Evolutionary conservation across 2,888 invertebrate species (phyloP).

Genomic region (Monochamus alternatus): DNA sequence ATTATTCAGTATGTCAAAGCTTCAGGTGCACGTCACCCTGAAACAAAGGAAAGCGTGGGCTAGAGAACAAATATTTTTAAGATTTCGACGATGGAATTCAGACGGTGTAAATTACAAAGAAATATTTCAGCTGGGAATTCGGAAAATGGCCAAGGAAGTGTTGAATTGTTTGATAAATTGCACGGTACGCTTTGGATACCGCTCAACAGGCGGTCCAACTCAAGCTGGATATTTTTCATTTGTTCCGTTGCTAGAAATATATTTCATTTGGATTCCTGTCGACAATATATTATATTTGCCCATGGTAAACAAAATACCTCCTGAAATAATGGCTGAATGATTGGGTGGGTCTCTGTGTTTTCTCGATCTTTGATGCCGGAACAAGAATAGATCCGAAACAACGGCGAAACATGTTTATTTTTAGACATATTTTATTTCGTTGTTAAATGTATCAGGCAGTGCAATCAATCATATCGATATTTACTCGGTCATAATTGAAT

Average conservation of each 20-base stretch:
- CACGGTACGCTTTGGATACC: not conserved
- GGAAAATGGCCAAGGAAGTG: conserved; percentile 14
- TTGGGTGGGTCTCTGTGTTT: not conserved
- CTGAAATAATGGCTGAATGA: not conserved
- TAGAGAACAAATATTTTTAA: conserved; percentile 16
- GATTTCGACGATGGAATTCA: conserved; percentile 16
- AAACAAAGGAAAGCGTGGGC: conserved; percentile 8
- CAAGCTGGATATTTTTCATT: not conserved
- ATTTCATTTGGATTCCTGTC: too few species aligned
- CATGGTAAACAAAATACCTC: too few species aligned
- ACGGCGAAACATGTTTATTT: too few species aligned
- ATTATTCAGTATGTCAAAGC: conserved; percentile 13
- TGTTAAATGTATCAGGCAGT: too few species aligned
- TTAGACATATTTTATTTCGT: too few species aligned
- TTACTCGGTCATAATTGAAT: too few species aligned
- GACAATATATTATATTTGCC: too few species aligned
- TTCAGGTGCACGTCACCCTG: conserved; percentile 23
- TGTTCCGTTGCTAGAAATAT: not conserved
- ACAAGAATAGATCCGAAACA: too few species aligned
- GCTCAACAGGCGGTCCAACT: conserved; percentile 6
- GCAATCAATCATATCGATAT: too few species aligned
- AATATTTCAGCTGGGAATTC: conserved; percentile 19
- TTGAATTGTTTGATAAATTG: conserved; percentile 22
- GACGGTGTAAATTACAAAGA: conserved; percentile 20
- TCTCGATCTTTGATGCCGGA: not conserved